Conservation (phyloP, 1,140 invertebrate species). For the Drosophila trapezifrons region DNA sequence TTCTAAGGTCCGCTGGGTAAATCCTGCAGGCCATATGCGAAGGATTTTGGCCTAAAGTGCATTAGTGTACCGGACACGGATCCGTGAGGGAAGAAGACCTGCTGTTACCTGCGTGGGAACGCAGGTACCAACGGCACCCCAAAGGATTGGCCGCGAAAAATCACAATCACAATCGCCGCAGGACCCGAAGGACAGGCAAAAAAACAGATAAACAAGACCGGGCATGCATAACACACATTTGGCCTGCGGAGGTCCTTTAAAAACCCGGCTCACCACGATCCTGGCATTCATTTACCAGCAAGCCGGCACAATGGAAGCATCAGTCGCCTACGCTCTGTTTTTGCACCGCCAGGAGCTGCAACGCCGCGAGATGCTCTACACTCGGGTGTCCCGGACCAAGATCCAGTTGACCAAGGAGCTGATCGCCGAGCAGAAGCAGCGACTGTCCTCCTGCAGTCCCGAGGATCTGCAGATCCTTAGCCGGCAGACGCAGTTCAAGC, state of each 20-base stretch:
- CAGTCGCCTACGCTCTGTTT: constrained; percentile 63
- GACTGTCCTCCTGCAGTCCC: constrained; percentile 41
- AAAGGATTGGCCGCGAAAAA: constrained; percentile 58
- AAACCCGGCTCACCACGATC: not conserved
- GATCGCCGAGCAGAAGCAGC: constrained; percentile 52
- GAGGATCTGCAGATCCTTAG: constrained; percentile 66
- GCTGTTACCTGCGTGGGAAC: constrained; percentile 39
- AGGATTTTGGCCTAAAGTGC: constrained; percentile 58
- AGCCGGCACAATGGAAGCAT: constrained; percentile 50
- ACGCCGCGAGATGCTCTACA: constrained; percentile 44
- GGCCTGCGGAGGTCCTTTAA: constrained; percentile 35
- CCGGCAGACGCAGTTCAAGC: constrained; percentile 57
- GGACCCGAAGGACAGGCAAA: constrained; percentile 21
- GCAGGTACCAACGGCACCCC: constrained; percentile 41
- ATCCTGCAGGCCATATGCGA: constrained; percentile 32
- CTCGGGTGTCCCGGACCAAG: constrained; percentile 54
- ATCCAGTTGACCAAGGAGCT: constrained; percentile 55
- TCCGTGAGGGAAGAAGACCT: constrained; percentile 18
- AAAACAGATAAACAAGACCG: constrained; percentile 17
- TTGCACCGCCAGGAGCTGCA: constrained; percentile 66
- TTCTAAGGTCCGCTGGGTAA: constrained; percentile 16
- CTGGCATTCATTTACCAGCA: constrained; percentile 39
- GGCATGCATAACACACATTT: constrained; percentile 19
- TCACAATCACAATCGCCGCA: constrained; percentile 8
- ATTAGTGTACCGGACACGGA: constrained; percentile 41